These are phyloP conservation scores for Lepus townsendii DNA, from an alignment of 2,797 vertebrate genomes.

Conservation along the genomic window DNA sequence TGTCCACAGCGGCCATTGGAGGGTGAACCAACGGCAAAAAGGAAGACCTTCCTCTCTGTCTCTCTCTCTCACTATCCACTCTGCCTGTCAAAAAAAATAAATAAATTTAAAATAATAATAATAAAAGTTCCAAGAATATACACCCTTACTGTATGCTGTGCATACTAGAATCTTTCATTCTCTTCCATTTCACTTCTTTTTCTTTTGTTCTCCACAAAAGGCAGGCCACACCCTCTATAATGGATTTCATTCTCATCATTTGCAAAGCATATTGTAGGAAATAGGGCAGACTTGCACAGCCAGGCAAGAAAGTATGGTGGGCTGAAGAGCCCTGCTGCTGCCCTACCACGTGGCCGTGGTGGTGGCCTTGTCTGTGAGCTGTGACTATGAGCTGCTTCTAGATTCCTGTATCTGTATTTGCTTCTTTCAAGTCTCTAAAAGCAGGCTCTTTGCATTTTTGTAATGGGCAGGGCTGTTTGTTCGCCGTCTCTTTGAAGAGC, in stretches of 20 bases:
- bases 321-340: background rate
- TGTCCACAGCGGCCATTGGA: no score
- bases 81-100: background rate
- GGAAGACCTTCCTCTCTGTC: no score
- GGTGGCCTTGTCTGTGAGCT: no score
- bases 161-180: background rate
- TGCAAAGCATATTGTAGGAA: conserved; percentile 18
- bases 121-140: background rate
- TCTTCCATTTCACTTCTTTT: background rate
- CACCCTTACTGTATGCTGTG: background rate
- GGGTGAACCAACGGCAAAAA: no score
- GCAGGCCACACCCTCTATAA: background rate
- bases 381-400: background rate
- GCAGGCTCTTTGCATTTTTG: conserved; percentile 49
- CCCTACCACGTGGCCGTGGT: background rate
- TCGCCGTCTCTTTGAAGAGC: conserved; percentile 39
- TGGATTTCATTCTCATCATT: background rate
- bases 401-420: conserved; percentile 18
- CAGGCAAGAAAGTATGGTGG: background rate
- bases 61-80: no score
- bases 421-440: conserved; percentile 56
- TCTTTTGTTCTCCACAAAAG: background rate
- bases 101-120: no score
- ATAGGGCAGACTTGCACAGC: background rate
- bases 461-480: conserved; percentile 48